phyloP scores from a whole-genome alignment of 2,797 vertebrate species.

The Rousettus madagascariensis region DNA sequence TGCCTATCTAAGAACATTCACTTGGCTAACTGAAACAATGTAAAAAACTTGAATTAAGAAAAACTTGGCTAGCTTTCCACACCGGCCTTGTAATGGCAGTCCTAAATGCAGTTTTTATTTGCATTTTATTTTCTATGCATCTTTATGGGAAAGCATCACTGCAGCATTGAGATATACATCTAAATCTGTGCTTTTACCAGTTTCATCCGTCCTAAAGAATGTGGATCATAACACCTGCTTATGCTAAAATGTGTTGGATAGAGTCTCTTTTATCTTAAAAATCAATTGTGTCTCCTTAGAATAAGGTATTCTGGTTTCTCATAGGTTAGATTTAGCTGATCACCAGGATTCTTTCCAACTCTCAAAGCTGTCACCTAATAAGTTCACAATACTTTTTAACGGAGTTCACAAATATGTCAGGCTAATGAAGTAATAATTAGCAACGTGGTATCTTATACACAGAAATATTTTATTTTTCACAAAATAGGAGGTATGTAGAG shows the following conservation, averaged over 20 bases:
- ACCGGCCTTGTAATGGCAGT: constrained; percentile 67
- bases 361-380: neutral
- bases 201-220: constrained; percentile 44
- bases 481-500: neutral
- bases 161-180: neutral
- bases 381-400: neutral
- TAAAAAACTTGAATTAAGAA: constrained; percentile 46
- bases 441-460: neutral
- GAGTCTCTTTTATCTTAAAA: neutral
- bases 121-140: constrained; percentile 23
- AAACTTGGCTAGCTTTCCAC: constrained; percentile 19
- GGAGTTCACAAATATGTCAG: neutral
- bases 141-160: constrained; percentile 40
- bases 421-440: neutral
- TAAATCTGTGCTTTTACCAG: neutral
- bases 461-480: neutral
- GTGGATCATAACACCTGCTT: neutral
- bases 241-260: neutral
- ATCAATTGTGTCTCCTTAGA: constrained; percentile 50
- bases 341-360: neutral
- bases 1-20: constrained; percentile 21
- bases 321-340: neutral
- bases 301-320: constrained; percentile 37
- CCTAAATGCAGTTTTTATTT: constrained; percentile 30
- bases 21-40: constrained; percentile 53